Conservation (phyloP, 1,140 invertebrate species). For the Trachymyrmex septentrionalis region DNA sequence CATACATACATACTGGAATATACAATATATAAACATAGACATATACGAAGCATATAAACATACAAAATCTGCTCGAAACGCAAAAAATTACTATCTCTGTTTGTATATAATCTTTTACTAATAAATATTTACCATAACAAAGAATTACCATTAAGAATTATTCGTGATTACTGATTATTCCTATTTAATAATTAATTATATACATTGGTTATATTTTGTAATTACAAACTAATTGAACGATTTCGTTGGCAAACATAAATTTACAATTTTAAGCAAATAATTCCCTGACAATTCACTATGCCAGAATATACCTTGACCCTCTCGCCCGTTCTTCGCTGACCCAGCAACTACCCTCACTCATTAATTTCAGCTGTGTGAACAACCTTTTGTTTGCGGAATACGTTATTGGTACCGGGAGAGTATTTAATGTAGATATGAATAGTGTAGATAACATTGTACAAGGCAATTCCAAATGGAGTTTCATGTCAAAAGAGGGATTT, state of each 20-base stretch:
- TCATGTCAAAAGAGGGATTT: background rate
- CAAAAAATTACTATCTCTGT: background rate
- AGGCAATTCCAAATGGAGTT: background rate
- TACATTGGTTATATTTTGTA: background rate
- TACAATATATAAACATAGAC: too few relatives aligned
- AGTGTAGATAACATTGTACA: background rate
- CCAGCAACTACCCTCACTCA: slow-evolving; percentile 8
- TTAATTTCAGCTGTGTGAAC: slow-evolving; percentile 19
- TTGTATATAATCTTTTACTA: background rate
- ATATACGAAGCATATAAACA: too few relatives aligned
- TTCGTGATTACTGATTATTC: background rate
- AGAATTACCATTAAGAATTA: background rate
- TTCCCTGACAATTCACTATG: background rate
- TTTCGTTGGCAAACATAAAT: background rate
- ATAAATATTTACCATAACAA: background rate
- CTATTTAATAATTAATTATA: background rate
- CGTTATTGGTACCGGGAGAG: background rate
- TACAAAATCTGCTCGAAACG: background rate
- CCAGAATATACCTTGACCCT: background rate
- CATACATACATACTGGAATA: too few relatives aligned
- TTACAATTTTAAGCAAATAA: slow-evolving; percentile 7
- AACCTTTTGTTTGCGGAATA: slow-evolving; percentile 19
- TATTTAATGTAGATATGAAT: background rate
- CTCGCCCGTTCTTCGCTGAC: background rate
- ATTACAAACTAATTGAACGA: background rate